phyloP scores from a whole-genome alignment of 2,888 invertebrate genomes.

The Tricholauxania praeusta region DNA sequence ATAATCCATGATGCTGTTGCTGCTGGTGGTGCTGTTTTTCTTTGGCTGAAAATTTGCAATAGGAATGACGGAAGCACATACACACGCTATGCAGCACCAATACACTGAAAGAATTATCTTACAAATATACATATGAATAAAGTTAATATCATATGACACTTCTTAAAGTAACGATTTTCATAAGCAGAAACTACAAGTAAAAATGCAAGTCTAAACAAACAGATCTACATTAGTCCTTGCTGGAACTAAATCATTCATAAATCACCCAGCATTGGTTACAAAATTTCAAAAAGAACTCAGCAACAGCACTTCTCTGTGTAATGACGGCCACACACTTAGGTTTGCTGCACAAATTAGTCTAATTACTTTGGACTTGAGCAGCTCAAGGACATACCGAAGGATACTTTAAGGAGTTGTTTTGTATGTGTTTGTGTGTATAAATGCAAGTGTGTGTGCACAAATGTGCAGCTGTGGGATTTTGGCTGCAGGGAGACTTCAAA shows the following conservation, averaged over 20 bases:
- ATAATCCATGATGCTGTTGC: slow-evolving; percentile 31
- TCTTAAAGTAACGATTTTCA: neutral
- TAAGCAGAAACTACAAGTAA: no score
- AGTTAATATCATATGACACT: neutral
- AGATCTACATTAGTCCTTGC: no score
- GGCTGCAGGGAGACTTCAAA: no score
- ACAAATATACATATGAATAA: neutral
- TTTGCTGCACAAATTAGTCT: slow-evolving; percentile 16
- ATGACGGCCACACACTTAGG: no score
- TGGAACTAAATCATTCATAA: no score
- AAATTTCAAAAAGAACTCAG: no score
- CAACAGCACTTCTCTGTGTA: no score
- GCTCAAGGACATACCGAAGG: slow-evolving; percentile 35
- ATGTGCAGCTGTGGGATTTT: neutral
- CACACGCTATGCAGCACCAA: neutral
- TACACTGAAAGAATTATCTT: neutral
- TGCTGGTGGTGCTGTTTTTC: no score
- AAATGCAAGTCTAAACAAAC: no score
- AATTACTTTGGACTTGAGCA: slow-evolving; percentile 26
- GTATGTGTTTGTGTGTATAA: slow-evolving; percentile 1
- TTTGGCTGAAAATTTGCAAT: neutral
- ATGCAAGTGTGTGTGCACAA: neutral
- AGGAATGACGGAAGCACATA: neutral
- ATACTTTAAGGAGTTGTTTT: slow-evolving; percentile 20
- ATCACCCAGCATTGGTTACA: no score